Evolutionary conservation across 1,140 invertebrate genomes (phyloP), one percentile per base, ranked within the genome.

Genomic region (Bemisia tabaci): DNA sequence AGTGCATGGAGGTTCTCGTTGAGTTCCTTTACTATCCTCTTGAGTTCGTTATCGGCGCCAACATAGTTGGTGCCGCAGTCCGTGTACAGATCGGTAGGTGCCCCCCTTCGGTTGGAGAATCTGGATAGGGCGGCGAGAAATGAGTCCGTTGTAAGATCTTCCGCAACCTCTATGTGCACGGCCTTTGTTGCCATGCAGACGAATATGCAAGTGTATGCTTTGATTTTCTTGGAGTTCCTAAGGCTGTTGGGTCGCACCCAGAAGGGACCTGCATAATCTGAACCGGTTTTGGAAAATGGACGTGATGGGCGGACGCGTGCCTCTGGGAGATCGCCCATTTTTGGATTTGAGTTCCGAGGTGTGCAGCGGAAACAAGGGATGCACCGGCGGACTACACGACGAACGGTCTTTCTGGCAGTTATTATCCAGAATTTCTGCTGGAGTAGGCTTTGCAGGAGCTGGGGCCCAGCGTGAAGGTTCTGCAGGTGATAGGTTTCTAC

Each of bases 121-220:
- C 72, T 63, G 17, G 27, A 59, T 1, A 76, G 62, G 21, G 71
- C 65, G 23, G 69, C 63, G 0, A 74, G n/a, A 39, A 75, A 73
- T 23, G 65, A 62, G 27, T 71, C 68, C 0, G 72, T 70, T 12
- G 69, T 60, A 11, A 74, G 22, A 67, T 71, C 68, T 12, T n/a
- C 60, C 0, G 72, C 74, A 2, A 72, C 9, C 66, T 75, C 72
- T n/a, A 75, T 27, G 33, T 75, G 73, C n/a, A 73, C 65, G 25
- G 72, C 73, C 63, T 68, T 67, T 23, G 72, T 72, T 0, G 68
- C 48, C 12, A 71, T 65, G 62, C 73, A 75, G n/a, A 72, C 70
- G 63, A 75, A 74, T 5, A 75, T 11, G 48, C 59, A 60, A 58
- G 68, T 58, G 58, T 70, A 70, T 22, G 27, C 48, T 33, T 61